These are phyloP conservation scores for Eudyptes chrysolophus DNA, from an alignment of 2,113 vertebrate genomes.

Conservation along the genomic window DNA sequence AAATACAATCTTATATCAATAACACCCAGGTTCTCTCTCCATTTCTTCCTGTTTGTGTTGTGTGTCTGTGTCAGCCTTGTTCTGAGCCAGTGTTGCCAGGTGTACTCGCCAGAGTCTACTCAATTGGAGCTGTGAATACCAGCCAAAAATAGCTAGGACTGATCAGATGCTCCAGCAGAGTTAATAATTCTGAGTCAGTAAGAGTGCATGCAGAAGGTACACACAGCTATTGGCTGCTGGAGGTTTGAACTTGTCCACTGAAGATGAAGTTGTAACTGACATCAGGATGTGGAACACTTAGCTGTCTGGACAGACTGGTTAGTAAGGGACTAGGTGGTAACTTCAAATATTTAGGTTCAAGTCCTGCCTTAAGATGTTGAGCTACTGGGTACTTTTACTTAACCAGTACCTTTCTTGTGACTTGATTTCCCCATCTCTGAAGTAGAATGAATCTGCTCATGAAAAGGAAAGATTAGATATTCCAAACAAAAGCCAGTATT, in stretches of 20 bases:
- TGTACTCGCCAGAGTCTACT: constrained; percentile 2
- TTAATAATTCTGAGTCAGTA: not conserved
- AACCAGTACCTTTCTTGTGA: not conserved
- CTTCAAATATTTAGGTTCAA: not conserved
- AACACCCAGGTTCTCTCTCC: constrained; percentile 8
- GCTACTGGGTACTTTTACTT: not conserved
- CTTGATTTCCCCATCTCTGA: not conserved
- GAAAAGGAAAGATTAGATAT: not conserved
- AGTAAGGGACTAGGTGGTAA: not conserved
- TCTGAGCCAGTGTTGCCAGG: constrained; percentile 18
- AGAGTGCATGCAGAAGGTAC: not conserved
- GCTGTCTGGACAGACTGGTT: not conserved
- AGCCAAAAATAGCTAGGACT: not conserved
- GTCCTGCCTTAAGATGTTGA: not conserved
- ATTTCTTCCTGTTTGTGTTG: constrained; percentile 44
- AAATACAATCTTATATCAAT: constrained; percentile 50
- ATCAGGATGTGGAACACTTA: not conserved
- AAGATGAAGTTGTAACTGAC: not conserved
- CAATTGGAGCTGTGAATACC: not conserved
- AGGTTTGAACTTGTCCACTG: not conserved
- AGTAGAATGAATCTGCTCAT: not conserved
- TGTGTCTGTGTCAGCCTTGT: constrained; percentile 37
- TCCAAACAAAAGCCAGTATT: not conserved
- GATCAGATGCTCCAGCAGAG: constrained; percentile 7
- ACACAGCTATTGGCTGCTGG: not conserved